A percentile compares a stretch with the other conserved stretches of the same genome.
Evolutionary conservation across 2,888 invertebrate species (phyloP).

Genomic region (Philaethria dido): DNA sequence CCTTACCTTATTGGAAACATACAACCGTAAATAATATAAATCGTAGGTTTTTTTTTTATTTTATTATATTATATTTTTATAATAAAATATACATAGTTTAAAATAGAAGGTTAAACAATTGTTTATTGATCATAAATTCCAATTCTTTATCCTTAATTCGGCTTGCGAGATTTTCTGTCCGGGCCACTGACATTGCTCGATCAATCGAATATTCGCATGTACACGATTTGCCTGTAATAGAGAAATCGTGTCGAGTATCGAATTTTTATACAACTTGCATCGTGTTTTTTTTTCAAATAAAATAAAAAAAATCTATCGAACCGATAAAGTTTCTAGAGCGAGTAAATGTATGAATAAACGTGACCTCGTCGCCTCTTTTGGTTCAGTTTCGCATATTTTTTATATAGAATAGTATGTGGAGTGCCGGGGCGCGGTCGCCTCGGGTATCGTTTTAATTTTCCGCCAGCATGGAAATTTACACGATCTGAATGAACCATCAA

Average conservation of each 20-base stretch:
- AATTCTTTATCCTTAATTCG: conserved; percentile 53
- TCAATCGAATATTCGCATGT: conserved; percentile 47
- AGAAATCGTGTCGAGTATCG: conserved; percentile 49
- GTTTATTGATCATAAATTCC: conserved; percentile 33
- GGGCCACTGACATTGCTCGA: conserved; percentile 46
- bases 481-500: conserved; percentile 79
- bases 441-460: conserved; percentile 83
- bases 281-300: conserved; percentile 23
- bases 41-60: too few relatives aligned
- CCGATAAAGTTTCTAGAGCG: conserved; percentile 65
- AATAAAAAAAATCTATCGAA: conserved; percentile 45
- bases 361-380: conserved; percentile 63
- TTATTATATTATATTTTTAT: too few relatives aligned
- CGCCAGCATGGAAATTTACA: conserved; percentile 76
- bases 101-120: conserved; percentile 13
- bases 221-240: conserved; percentile 44
- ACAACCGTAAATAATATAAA: too few relatives aligned
- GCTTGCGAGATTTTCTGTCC: conserved; percentile 44
- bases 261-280: conserved; percentile 41
- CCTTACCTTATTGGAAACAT: too few relatives aligned
- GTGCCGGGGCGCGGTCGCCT: conserved; percentile 58
- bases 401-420: conserved; percentile 54
- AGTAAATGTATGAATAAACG: conserved; percentile 61
- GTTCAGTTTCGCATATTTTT: conserved; percentile 65
- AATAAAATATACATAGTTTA: not conserved